Conservation (phyloP, 2,797 vertebrate species). For the Cynodonichthys magdalenae region DNA sequence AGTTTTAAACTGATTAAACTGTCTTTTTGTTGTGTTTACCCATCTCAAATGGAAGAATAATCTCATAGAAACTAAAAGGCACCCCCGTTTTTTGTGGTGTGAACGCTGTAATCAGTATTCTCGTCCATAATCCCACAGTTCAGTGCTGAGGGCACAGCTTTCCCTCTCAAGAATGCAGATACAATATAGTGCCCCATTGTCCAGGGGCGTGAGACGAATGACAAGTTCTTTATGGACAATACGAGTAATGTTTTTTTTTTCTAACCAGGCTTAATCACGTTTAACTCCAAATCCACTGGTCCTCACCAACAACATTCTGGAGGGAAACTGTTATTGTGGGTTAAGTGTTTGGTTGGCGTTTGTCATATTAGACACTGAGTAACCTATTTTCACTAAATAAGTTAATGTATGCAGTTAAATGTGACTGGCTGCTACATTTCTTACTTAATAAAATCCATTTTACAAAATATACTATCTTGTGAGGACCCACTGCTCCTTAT, state of each 20-base stretch:
- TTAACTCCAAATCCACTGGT: conserved; percentile 11
- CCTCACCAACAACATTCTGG: not conserved
- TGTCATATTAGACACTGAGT: not conserved
- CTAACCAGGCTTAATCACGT: conserved; percentile 5
- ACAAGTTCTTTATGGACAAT: conserved; percentile 38
- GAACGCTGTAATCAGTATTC: conserved; percentile 54
- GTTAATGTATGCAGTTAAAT: not conserved
- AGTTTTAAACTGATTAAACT: not conserved
- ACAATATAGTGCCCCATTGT: conserved; percentile 49
- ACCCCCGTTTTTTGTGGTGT: conserved; percentile 10
- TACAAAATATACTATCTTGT: no score
- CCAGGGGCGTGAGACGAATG: conserved; percentile 40
- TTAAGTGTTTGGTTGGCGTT: not conserved
- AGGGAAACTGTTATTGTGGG: not conserved
- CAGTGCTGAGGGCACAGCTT: conserved; percentile 31
- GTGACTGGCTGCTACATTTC: not conserved
- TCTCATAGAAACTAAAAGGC: conserved; percentile 19
- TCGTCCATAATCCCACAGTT: conserved; percentile 33
- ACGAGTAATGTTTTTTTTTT: conserved; percentile 9
- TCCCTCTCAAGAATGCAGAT: conserved; percentile 52
- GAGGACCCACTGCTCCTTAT: no score
- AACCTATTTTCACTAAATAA: not conserved
- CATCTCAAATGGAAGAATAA: conserved; percentile 13
- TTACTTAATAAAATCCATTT: not conserved
- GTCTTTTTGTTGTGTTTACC: conserved; percentile 11